These are phyloP conservation scores for Prosapia bicincta DNA, from an alignment of 2,888 invertebrate genomes.

Conservation along the genomic window DNA sequence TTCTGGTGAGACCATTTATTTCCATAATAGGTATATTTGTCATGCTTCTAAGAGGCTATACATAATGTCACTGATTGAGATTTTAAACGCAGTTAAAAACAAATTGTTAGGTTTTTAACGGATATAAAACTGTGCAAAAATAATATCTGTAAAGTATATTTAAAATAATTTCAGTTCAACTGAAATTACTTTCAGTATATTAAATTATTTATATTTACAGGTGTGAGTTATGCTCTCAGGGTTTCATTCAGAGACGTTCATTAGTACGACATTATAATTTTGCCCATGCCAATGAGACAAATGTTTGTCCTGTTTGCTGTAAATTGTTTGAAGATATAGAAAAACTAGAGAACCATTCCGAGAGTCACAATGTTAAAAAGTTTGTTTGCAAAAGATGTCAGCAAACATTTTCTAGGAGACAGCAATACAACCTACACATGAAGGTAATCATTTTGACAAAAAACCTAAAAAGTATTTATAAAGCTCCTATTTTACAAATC, in stretches of 20 bases:
- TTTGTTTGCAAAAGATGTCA: conserved; percentile 8
- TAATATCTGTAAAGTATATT: too few species aligned
- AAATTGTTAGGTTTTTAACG: too few species aligned
- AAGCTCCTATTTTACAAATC: too few species aligned
- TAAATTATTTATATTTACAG: neutral
- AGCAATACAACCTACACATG: conserved; percentile 10
- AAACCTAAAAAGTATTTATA: too few species aligned
- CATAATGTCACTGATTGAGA: too few species aligned
- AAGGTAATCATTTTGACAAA: conserved; percentile 7
- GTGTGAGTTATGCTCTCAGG: conserved; percentile 8
- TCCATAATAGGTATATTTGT: too few species aligned
- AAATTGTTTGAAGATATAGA: neutral
- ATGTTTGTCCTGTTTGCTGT: conserved; percentile 6
- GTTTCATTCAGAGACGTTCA: conserved; percentile 10
- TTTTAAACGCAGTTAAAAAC: too few species aligned
- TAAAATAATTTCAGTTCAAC: too few species aligned
- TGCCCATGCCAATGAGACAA: neutral
- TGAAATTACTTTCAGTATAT: too few species aligned
- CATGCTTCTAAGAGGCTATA: too few species aligned
- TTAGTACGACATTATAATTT: neutral
- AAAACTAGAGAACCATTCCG: neutral
- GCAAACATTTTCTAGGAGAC: conserved; percentile 5
- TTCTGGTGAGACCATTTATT: too few species aligned
- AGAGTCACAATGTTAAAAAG: neutral
- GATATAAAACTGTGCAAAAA: too few species aligned